These are phyloP conservation scores for Lepidothrix coronata DNA, from an alignment of 2,113 vertebrate genomes.

Conservation along the genomic window DNA sequence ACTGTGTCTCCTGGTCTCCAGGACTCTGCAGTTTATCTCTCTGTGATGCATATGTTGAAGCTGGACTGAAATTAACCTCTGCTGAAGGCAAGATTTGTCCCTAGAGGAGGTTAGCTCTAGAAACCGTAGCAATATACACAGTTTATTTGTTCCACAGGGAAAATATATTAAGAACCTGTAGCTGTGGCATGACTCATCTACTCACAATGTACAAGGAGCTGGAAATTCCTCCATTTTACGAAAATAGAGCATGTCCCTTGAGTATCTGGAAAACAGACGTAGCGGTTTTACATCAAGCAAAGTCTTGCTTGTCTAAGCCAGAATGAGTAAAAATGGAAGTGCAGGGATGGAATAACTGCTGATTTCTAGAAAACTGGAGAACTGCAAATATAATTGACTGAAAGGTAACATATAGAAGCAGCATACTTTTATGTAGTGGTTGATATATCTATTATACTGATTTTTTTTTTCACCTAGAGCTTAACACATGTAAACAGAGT, in stretches of 20 bases:
- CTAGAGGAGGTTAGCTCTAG: neutral
- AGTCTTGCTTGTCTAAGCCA: neutral
- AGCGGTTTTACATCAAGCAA: neutral
- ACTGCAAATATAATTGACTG: neutral
- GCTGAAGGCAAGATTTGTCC: neutral
- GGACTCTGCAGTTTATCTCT: neutral
- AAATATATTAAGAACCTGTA: neutral
- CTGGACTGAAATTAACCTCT: neutral
- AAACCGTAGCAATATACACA: neutral
- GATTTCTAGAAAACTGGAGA: neutral
- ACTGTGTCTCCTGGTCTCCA: neutral
- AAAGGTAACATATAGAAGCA: neutral
- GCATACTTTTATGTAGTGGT: neutral
- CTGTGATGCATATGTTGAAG: neutral
- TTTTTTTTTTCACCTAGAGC: neutral
- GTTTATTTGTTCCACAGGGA: neutral
- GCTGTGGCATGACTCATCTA: neutral
- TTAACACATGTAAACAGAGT: neutral
- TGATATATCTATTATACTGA: neutral
- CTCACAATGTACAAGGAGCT: neutral
- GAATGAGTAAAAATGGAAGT: neutral
- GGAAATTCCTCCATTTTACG: neutral
- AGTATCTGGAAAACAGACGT: neutral
- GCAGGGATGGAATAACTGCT: neutral
- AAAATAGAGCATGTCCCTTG: neutral